These are phyloP conservation scores for Oscheius sp. DNA, from an alignment of 2,888 invertebrate species.

Conservation along the genomic window DNA sequence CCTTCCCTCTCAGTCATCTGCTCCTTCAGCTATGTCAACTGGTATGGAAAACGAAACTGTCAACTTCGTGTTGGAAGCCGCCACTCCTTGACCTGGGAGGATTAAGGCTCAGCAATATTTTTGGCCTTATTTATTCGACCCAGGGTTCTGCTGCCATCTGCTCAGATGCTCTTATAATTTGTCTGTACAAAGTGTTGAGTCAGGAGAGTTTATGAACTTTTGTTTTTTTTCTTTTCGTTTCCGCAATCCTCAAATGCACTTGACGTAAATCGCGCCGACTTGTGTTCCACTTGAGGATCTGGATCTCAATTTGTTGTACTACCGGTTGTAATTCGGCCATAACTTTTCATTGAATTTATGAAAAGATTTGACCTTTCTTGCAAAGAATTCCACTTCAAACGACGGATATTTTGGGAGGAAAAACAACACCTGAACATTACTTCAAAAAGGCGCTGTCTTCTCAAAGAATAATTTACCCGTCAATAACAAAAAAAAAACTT, in stretches of 20 bases:
- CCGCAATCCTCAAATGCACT: neutral
- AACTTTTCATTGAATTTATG: too few relatives aligned
- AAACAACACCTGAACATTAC: too few relatives aligned
- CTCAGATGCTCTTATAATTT: constrained; percentile 17
- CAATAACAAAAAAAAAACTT: neutral
- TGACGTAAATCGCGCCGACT: too few relatives aligned
- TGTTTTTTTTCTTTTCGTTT: neutral
- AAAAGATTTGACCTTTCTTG: too few relatives aligned
- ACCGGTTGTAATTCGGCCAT: too few relatives aligned
- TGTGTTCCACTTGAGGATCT: too few relatives aligned
- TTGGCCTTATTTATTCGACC: constrained; percentile 13
- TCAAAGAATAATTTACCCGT: too few relatives aligned
- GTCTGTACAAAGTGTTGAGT: constrained; percentile 24
- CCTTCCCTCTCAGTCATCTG: constrained; percentile 37
- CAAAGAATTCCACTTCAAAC: too few relatives aligned
- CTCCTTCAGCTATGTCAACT: constrained; percentile 58
- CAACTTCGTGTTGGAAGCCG: constrained; percentile 65
- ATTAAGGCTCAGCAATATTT: constrained; percentile 47
- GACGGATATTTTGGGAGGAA: too few relatives aligned
- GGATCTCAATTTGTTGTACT: too few relatives aligned
- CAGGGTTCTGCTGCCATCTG: constrained; percentile 13
- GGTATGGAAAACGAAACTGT: constrained; percentile 67
- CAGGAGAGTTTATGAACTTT: constrained; percentile 24
- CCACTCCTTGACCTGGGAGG: constrained; percentile 69
- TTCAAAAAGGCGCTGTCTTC: too few relatives aligned